Base-by-base conservation (phyloP, 1,140 invertebrate genomes). In the Lordiphosa collinella region DNA sequence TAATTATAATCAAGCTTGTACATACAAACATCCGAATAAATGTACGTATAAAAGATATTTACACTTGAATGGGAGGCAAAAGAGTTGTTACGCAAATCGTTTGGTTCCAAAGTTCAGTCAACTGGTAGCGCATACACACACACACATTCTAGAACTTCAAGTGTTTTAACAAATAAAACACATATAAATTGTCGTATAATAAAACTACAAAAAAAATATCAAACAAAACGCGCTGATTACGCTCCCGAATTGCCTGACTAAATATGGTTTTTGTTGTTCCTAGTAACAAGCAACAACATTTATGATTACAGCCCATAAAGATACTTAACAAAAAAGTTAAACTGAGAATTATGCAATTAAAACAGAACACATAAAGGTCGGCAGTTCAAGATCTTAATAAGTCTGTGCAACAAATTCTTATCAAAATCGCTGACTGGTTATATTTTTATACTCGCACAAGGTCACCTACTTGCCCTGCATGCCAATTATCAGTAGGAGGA, bases 51-150 rank as follows among this genome's bases (percentile, higher is more conserved):
- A 11, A 35, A 13, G 4, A 36, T 51, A 55, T 46, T 5, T 53
- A 11, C 14, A 48, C 32, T 44, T 14, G 35, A 49, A 53, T 9
- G 52, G 29, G 11, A 22, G 22, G 29, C 25, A n/a, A 44, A 37
- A 13, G 12, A 35, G 9, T 7, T 18, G 16, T 31, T 46, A 29
- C 43, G 52, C 44, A 51, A 50, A 52, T 34, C 31, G 25, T 2
- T 11, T 25, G 14, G 38, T 25, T 73, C 29, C 63, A 67, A 73
- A 78, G 73, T 79, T 49, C 73, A 52, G 32, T 35, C 40, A 43
- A 40, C 35, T 36, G 36, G 47, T 32, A 41, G 35, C 43, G 35
- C n/a, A 48, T 56, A 25, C 35, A 37, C 16, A 38, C 11, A 34
- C 12, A 14, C 36, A 58, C 13, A 31, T 47, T 4, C 35, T 34